Evolutionary conservation across 2,888 invertebrate genomes (phyloP), one percentile per base, ranked within the genome.

Genomic region (Lottia scabra): DNA sequence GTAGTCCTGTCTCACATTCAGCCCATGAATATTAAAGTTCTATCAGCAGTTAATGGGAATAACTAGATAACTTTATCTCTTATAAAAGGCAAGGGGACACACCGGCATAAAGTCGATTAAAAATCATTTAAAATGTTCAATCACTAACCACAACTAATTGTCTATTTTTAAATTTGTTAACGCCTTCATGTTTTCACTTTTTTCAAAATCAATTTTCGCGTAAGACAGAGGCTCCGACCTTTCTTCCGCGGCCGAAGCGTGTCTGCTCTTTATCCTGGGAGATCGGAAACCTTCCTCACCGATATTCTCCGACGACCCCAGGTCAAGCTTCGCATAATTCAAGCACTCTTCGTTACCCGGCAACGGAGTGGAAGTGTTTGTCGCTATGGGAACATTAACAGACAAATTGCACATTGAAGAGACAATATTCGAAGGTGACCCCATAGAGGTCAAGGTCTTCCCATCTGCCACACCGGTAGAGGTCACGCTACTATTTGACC

Each of bases 181-280:
- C 69, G 76, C 78, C 67, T 83, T 81, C 68, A 85, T 73, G 65
- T 83, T 88, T 77, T 88, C 89, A 1, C 88, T 88, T 74, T 87
- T 88, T 27, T 83, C 80, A 77, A 89, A 89, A 81, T 89, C 89
- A 65, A 89, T 89, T 72, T 88, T 80, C 43, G 89, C 89, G 79
- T 90, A 90, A 26, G 84, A 80, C 23, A 85, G 72, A 10, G 74
- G 74, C 19, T 75, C 75, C 15, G 75, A 71, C 19, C 75, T 67
- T 15, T 81, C 82, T 30, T 82, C 81, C 0, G 79, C 70, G 3
- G 78, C 75, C 5, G 84, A 81, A 8, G 81, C 78, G 62, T 83
- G 81, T 10, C 84, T 68, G 64, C 81, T 82, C 68, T 84, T 84
- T n/a, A 80, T 75, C 2, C 80, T 71, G 1, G 83, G 83, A 8